phyloP scores from a whole-genome alignment of 1,140 invertebrate species.

The Trypoxylus dichotomus region DNA sequence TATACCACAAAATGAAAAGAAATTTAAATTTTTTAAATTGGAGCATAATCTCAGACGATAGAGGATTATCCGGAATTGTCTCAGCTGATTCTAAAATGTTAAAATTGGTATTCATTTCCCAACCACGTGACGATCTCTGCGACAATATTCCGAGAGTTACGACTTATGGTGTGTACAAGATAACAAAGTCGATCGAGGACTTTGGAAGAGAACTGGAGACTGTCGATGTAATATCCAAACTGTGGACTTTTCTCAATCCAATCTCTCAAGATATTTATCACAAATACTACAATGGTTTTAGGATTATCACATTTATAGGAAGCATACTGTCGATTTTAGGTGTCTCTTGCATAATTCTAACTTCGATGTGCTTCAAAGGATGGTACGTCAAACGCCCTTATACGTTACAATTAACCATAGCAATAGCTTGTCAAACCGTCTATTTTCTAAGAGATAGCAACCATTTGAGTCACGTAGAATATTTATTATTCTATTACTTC shows the following conservation, averaged over 20 bases:
- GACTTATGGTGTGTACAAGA: neutral
- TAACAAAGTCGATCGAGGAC: neutral
- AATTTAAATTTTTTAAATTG: neutral
- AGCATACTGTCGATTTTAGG: slow-evolving; percentile 61
- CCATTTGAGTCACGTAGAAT: slow-evolving; percentile 55
- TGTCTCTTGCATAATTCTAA: slow-evolving; percentile 60
- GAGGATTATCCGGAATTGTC: neutral
- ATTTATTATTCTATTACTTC: slow-evolving; percentile 62
- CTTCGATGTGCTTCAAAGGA: slow-evolving; percentile 57
- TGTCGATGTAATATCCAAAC: neutral
- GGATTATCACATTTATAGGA: slow-evolving; percentile 62
- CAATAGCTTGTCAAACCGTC: slow-evolving; percentile 60
- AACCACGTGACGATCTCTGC: neutral
- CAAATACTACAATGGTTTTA: slow-evolving; percentile 46
- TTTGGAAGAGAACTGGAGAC: neutral
- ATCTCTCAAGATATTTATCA: neutral
- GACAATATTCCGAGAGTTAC: neutral
- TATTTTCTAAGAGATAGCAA: slow-evolving; percentile 55
- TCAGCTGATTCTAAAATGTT: neutral
- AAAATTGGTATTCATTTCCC: neutral
- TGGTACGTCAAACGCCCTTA: slow-evolving; percentile 63
- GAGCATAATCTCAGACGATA: neutral
- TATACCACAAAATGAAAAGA: neutral
- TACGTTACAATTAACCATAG: slow-evolving; percentile 61
- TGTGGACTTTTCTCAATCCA: neutral